These are phyloP conservation scores for Grallaria varia DNA, from an alignment of 2,113 vertebrate genomes.

Conservation along the genomic window DNA sequence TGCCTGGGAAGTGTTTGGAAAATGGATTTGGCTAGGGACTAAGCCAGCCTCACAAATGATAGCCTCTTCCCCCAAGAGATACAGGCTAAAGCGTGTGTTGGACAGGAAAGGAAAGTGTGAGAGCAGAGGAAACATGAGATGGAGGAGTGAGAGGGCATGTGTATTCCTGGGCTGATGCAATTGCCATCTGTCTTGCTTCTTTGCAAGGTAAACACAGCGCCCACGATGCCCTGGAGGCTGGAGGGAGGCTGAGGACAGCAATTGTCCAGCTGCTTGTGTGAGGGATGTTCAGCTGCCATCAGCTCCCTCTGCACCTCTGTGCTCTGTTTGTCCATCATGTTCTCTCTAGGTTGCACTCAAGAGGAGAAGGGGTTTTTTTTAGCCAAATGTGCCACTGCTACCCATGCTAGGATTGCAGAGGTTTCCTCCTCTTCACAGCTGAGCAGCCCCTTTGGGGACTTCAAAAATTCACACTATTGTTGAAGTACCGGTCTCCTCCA, in stretches of 20 bases:
- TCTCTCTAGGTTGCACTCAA: neutral
- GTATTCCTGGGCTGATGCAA: neutral
- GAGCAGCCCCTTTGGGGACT: neutral
- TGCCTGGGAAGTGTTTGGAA: neutral
- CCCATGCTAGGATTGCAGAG: accelerated
- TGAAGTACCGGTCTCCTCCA: neutral
- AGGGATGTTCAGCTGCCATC: neutral
- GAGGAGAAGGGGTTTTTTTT: neutral
- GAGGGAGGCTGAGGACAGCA: neutral
- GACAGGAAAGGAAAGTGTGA: neutral
- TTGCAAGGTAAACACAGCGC: neutral
- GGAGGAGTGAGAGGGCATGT: neutral
- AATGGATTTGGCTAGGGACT: neutral
- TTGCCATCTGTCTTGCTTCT: neutral
- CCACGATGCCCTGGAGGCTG: neutral
- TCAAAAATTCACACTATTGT: neutral
- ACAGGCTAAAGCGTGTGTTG: accelerated
- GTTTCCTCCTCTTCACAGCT: neutral
- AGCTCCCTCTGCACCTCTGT: neutral
- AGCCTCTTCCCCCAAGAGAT: neutral
- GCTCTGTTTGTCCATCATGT: neutral
- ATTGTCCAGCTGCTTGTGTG: neutral
- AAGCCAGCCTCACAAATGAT: neutral
- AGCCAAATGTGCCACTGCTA: neutral
- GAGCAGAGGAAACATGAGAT: neutral